Evolutionary conservation across 2,797 vertebrate genomes (phyloP), one percentile per base, ranked within the genome.

Genomic region (Nannoperca australis): DNA sequence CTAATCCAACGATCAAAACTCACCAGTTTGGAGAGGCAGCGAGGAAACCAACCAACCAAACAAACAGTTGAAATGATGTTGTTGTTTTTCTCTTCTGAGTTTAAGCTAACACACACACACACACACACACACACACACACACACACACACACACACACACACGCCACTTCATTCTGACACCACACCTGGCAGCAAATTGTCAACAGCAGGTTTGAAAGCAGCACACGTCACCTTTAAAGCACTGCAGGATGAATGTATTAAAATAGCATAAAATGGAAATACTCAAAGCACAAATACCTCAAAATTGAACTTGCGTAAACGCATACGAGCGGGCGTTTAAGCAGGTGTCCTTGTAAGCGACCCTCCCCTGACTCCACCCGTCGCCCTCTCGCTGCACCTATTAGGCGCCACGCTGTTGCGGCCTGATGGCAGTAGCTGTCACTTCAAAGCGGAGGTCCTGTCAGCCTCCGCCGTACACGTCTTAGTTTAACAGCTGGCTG

Each of bases 401-500:
- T 81, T 63, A 81, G 79, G 38, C 70, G 78, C 58, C 70, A 40
- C 22, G 51, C 65, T 62, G 58, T n/a, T 77, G 62, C 40, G 22
- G 62, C 62, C 69, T 60, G 81, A 70, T 78, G 79, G 64, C 49
- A n/a, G 62, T 18, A 0, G 42, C 80, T 73, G 87, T 88, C 83
- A 86, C 76, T 81, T 81, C 70, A 76, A 79, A 83, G 81, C 8
- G 45, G 63, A 77, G 61, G 85, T 76, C 74, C 78, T 84, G 79
- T 88, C 87, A 82, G 60, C 71, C 67, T 77, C 76, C 14, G 22
- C 63, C 79, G 18, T 65, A 58, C 73, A 34, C 14, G 78, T 73
- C 81, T 65, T 15, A 45, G 73, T 77, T 73, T 75, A 88, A 85
- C 89, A 88, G 83, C 85, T 76, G 86, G 75, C 75, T 81, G 77